Conservation (phyloP, 2,113 vertebrate species). For the Ptyas mucosa region DNA sequence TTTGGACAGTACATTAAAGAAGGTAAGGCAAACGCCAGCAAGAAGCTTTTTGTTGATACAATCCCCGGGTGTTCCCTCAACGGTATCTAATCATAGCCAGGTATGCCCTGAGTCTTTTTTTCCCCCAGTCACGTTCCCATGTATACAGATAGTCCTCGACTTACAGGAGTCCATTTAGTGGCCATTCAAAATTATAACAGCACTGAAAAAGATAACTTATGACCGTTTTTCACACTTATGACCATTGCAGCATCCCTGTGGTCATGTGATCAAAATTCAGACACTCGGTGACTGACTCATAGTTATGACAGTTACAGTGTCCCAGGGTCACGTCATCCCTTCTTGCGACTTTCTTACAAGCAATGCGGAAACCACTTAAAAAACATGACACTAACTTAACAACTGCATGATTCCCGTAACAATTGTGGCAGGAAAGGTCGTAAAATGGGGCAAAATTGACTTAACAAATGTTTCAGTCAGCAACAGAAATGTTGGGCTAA, state of each 20-base stretch:
- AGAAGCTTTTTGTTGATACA: not conserved
- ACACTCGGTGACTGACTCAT: not conserved
- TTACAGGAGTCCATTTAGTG: not conserved
- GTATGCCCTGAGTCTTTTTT: not conserved
- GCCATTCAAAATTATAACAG: not conserved
- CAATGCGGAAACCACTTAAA: not conserved
- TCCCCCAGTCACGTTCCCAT: not conserved
- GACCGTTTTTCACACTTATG: not conserved
- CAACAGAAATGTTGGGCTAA: not conserved
- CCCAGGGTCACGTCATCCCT: not conserved
- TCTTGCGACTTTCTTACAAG: not conserved
- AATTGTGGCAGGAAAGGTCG: not conserved
- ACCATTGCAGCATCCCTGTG: not conserved
- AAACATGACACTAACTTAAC: not conserved
- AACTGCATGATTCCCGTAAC: not conserved
- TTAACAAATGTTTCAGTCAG: not conserved
- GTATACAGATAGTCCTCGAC: not conserved
- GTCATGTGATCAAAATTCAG: not conserved
- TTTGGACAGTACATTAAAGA: not conserved
- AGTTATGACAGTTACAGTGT: not conserved
- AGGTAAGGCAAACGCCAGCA: not conserved
- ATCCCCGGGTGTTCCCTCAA: rapidly evolving
- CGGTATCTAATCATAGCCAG: not conserved
- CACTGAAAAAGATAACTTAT: not conserved
- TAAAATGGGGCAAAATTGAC: not conserved